A percentile compares a stretch with the other conserved stretches of the same genome.
phyloP scores from a whole-genome alignment of 2,113 vertebrate genomes.

The Blennius ocellaris region DNA sequence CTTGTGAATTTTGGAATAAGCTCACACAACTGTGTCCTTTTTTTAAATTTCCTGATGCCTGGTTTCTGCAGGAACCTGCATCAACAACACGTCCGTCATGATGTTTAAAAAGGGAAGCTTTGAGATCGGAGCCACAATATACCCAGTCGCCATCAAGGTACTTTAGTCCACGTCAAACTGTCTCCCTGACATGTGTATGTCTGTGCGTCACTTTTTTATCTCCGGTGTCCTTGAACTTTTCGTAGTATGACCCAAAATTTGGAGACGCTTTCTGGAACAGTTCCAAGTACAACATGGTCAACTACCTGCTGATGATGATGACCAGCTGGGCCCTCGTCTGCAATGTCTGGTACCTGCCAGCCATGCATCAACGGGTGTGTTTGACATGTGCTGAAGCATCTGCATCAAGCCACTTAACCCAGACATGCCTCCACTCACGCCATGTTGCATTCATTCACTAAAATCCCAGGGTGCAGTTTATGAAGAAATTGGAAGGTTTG shows the following conservation, averaged over 20 bases:
- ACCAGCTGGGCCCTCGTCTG: slow-evolving; percentile 99
- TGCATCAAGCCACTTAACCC: background rate
- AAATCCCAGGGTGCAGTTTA: too few relatives aligned
- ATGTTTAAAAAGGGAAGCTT: slow-evolving; percentile 99
- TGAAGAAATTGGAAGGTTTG: too few relatives aligned
- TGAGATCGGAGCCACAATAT: slow-evolving; percentile 95
- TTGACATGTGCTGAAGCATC: background rate
- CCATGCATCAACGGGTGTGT: slow-evolving; percentile 92
- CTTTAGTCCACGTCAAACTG: background rate
- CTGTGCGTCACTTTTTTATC: background rate
- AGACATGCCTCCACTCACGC: background rate
- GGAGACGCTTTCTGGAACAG: slow-evolving; percentile 99
- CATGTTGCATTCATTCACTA: too few relatives aligned
- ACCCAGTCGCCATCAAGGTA: slow-evolving; percentile 94
- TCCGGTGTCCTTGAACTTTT: background rate
- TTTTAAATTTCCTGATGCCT: slow-evolving; percentile 38
- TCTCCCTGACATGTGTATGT: slow-evolving; percentile 8
- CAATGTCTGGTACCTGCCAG: slow-evolving; percentile 95
- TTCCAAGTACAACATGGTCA: slow-evolving; percentile 93
- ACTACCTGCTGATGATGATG: slow-evolving; percentile 95
- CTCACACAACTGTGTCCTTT: slow-evolving; percentile 22
- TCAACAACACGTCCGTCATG: slow-evolving; percentile 99
- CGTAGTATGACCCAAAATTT: slow-evolving; percentile 95
- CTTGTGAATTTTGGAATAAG: slow-evolving; percentile 37
- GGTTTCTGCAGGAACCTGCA: slow-evolving; percentile 89